A percentile compares a stretch with the other conserved stretches of the same genome.
phyloP scores from a whole-genome alignment of 2,888 invertebrate species.

The Orchestes rusci region DNA sequence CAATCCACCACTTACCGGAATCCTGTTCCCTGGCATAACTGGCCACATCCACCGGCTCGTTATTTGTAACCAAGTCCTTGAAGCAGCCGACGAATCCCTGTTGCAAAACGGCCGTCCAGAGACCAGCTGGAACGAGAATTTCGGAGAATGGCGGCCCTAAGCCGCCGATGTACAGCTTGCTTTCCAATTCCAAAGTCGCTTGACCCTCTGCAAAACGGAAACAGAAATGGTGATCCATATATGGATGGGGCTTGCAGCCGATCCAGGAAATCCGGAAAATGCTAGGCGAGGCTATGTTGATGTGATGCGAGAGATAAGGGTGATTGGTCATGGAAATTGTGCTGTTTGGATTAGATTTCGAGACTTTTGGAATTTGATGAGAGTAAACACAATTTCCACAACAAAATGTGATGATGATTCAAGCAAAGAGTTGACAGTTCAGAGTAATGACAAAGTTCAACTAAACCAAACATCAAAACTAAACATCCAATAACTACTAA shows the following conservation, averaged over 20 bases:
- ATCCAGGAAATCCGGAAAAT: too few relatives aligned
- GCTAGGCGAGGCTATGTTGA: too few relatives aligned
- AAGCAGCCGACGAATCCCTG: conserved; percentile 94
- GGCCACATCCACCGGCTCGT: conserved; percentile 81
- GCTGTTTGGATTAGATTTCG: too few relatives aligned
- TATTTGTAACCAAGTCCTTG: conserved; percentile 81
- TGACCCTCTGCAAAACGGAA: conserved; percentile 68
- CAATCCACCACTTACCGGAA: conserved; percentile 60
- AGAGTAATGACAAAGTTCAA: conserved; percentile 18
- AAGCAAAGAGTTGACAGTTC: conserved; percentile 20
- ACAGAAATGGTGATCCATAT: too few relatives aligned
- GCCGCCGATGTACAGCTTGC: conserved; percentile 83
- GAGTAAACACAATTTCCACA: too few relatives aligned
- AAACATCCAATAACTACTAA: conserved; percentile 18
- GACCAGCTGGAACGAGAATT: conserved; percentile 69
- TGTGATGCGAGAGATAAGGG: too few relatives aligned
- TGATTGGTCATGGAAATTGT: too few relatives aligned
- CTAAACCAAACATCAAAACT: conserved; percentile 6
- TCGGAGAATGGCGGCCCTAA: conserved; percentile 74
- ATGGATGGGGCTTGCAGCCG: not conserved
- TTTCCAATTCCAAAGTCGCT: conserved; percentile 80
- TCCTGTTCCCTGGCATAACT: conserved; percentile 85
- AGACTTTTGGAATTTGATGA: too few relatives aligned
- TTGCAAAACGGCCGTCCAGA: conserved; percentile 85
- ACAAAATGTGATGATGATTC: too few relatives aligned